Conservation (phyloP, 2,888 invertebrate species). For the Ormyrus nitidulus region DNA sequence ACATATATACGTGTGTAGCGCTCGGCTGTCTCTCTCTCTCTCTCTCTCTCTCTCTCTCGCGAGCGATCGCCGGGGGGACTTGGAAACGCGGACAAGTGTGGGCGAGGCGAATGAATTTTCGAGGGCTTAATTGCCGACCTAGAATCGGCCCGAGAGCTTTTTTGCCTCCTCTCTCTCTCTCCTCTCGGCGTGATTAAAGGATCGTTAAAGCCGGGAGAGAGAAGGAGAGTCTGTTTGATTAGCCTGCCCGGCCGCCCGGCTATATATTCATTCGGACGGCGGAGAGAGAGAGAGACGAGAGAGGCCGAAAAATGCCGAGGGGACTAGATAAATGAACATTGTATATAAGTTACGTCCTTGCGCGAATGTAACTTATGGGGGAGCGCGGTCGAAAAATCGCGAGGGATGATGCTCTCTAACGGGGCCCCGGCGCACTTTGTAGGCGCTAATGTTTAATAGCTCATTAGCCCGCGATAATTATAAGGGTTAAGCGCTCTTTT, state of each 20-base stretch:
- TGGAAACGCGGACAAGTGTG: conserved; percentile 48
- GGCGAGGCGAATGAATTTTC: conserved; percentile 52
- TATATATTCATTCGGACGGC: conserved; percentile 32
- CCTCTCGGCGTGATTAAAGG: conserved; percentile 31
- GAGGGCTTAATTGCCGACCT: conserved; percentile 24
- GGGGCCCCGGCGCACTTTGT: too few species aligned
- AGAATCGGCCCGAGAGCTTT: not conserved
- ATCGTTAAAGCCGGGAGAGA: conserved; percentile 31
- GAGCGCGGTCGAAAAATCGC: too few species aligned
- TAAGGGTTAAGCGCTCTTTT: too few species aligned
- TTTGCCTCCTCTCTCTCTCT: not conserved
- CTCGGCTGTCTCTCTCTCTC: conserved; percentile 49
- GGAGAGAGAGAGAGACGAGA: too few species aligned
- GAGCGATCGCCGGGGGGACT: conserved; percentile 51
- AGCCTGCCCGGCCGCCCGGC: conserved; percentile 5
- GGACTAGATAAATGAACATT: conserved; percentile 18
- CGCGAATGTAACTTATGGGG: too few species aligned
- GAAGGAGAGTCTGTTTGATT: conserved; percentile 13
- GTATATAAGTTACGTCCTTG: not conserved
- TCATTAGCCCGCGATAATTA: too few species aligned
- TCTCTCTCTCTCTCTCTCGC: too few species aligned
- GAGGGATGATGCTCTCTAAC: too few species aligned
- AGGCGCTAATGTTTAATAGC: too few species aligned
- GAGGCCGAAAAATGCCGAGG: too few species aligned
- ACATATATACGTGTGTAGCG: conserved; percentile 49